phyloP scores from a whole-genome alignment of 2,888 invertebrate species.

The Andrena trimmerana region DNA sequence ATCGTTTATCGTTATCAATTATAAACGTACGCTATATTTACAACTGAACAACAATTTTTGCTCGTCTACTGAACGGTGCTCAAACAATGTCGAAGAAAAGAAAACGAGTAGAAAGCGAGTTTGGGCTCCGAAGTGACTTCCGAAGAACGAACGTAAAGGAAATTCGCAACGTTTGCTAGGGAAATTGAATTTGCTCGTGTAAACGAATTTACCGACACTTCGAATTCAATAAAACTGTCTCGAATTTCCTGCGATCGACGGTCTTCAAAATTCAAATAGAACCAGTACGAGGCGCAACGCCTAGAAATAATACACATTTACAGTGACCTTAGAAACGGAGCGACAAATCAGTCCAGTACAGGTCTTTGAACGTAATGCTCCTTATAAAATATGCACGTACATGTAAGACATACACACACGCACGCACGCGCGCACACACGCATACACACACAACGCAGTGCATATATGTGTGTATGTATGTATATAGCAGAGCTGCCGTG shows the following conservation, averaged over 20 bases:
- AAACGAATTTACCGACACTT: constrained; percentile 39
- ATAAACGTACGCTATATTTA: constrained; percentile 82
- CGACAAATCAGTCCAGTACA: constrained; percentile 48
- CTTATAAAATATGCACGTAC: constrained; percentile 49
- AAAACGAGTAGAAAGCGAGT: constrained; percentile 57
- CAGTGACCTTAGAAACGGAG: constrained; percentile 57
- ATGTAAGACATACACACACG: constrained; percentile 34
- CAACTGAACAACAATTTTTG: constrained; percentile 82
- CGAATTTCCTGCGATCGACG: constrained; percentile 41
- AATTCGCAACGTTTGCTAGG: constrained; percentile 32
- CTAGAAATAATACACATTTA: constrained; percentile 70
- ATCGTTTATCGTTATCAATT: constrained; percentile 75
- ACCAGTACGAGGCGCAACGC: constrained; percentile 44
- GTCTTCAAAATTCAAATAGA: constrained; percentile 62
- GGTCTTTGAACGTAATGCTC: constrained; percentile 65
- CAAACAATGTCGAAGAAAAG: constrained; percentile 55
- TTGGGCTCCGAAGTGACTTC: constrained; percentile 54
- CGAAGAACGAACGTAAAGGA: constrained; percentile 42
- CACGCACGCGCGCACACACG: background rate
- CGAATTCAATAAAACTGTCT: constrained; percentile 8
- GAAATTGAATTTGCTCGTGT: constrained; percentile 14
- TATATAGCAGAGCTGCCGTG: constrained; percentile 52
- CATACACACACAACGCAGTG: constrained; percentile 30
- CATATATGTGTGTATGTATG: constrained; percentile 33
- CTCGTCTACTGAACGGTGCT: constrained; percentile 67